Base-by-base conservation (phyloP, 2,888 invertebrate species). In the Scelioninae gen. 2 region DNA sequence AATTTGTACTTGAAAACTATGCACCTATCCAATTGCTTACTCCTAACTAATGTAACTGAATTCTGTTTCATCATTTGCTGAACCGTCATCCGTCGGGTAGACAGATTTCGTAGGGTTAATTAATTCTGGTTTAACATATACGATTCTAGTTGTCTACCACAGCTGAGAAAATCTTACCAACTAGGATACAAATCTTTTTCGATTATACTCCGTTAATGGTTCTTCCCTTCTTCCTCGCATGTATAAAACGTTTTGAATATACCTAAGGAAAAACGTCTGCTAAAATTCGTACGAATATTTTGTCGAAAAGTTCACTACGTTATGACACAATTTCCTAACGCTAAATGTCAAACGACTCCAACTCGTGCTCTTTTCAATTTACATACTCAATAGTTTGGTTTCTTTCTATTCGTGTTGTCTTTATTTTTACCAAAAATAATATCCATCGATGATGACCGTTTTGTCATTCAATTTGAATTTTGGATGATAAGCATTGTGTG, bases 121-220 rank as follows among this genome's bases (percentile, higher is more conserved):
- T 65, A 39, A 18, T 9, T 39, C 48, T 33, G 45, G 39, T 46
- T 46, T 5, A 18, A 35, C 46, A 57, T n/a, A 61, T 73, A 81
- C 78, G 78, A 76, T 77, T 82, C 82, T 84, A 85, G 83, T 84
- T 85, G 83, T 84, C 84, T 85, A 85, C 83, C 84, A 85, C 85
- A 85, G 84, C 83, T 84, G 85, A 82, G 80, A 84, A 82, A 80
- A 79, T 70, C 82, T 78, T 79, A 79, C 50, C 45, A 53, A 5
- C 77, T 79, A 78, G 52, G 73, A 76, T 78, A 76, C 74, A 75
- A 73, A 68, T 76, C 35, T 60, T 57, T 73, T 79, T 74, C 73
- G 73, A 77, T 81, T 82, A 82, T 74, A 79, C 78, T 76, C 78
- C 79, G 73, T 81, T 76, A 77, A 79, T 78, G 60, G 22, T 70